Evolutionary conservation across 2,888 invertebrate species (phyloP).

Genomic region (Belgica antarctica): DNA sequence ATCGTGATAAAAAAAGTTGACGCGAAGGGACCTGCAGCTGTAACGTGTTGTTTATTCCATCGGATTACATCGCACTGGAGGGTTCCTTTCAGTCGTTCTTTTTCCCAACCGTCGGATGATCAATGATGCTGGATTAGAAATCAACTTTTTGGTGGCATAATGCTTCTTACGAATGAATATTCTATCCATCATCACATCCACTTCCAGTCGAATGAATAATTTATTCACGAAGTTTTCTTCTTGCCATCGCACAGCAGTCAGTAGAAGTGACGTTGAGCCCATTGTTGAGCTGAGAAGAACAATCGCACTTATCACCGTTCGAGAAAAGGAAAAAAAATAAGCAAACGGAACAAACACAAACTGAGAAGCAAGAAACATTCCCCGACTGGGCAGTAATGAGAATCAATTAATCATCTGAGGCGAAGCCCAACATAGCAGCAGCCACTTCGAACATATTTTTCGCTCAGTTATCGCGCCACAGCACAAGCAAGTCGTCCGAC

Average conservation of each 20-base stretch:
- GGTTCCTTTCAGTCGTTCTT: too few relatives aligned
- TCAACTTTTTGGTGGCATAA: slow-evolving; percentile 33
- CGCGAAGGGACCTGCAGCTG: slow-evolving; percentile 24
- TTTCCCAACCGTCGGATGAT: slow-evolving; percentile 17
- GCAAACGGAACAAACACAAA: background rate
- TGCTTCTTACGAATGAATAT: slow-evolving; percentile 17
- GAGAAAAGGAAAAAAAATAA: background rate
- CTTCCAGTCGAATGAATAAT: slow-evolving; percentile 19
- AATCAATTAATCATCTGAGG: slow-evolving; percentile 23
- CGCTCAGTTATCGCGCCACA: background rate
- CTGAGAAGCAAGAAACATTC: background rate
- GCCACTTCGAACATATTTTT: background rate
- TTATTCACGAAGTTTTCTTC: slow-evolving; percentile 4
- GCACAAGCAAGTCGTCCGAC: background rate
- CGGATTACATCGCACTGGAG: slow-evolving; percentile 22
- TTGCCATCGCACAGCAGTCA: too few relatives aligned
- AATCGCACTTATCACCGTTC: slow-evolving; percentile 18
- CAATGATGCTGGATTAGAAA: slow-evolving; percentile 34
- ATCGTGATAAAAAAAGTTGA: slow-evolving; percentile 10
- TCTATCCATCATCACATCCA: slow-evolving; percentile 36
- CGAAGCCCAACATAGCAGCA: background rate
- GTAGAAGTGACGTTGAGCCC: slow-evolving; percentile 6
- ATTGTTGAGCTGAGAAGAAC: background rate
- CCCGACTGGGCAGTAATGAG: slow-evolving; percentile 1
- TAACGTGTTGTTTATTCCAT: slow-evolving; percentile 31